A percentile compares a stretch with the other conserved stretches of the same genome.
phyloP scores from a whole-genome alignment of 2,888 invertebrate genomes.

The Crematogaster levior region DNA sequence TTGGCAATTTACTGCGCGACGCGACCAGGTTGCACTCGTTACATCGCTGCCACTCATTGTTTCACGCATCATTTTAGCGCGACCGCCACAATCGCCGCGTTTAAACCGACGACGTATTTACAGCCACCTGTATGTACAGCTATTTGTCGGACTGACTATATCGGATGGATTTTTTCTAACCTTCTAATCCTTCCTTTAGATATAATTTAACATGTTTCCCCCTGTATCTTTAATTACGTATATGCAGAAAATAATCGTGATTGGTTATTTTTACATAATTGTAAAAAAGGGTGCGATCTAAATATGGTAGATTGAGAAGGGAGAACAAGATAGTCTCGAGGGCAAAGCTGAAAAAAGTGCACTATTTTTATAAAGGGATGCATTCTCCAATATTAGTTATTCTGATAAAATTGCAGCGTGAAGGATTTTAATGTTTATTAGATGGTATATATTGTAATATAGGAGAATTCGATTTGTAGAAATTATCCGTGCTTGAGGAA shows the following conservation, averaged over 20 bases:
- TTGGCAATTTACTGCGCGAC: conserved; percentile 45
- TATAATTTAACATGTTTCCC: background rate
- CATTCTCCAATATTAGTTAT: background rate
- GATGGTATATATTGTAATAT: background rate
- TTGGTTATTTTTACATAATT: conserved; percentile 29
- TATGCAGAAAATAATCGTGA: conserved; percentile 14
- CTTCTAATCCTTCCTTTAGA: background rate
- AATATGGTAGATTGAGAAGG: conserved; percentile 46
- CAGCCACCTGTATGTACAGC: conserved; percentile 13
- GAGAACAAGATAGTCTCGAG: conserved; percentile 19
- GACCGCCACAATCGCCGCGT: conserved; percentile 8
- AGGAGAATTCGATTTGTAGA: background rate
- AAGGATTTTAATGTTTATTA: conserved; percentile 23
- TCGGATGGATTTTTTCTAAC: background rate
- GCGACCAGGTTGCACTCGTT: conserved; percentile 38
- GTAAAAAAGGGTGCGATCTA: conserved; percentile 28
- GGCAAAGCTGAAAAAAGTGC: conserved; percentile 1
- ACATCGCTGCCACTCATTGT: conserved; percentile 56
- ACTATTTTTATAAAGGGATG: conserved; percentile 33
- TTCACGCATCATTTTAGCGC: conserved; percentile 46
- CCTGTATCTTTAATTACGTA: background rate
- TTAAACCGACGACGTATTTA: conserved; percentile 25
- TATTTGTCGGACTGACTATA: conserved; percentile 24
- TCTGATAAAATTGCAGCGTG: background rate
- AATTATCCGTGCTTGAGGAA: background rate